Conservation (phyloP, 2,888 invertebrate species). For the Isoperla grammatica region DNA sequence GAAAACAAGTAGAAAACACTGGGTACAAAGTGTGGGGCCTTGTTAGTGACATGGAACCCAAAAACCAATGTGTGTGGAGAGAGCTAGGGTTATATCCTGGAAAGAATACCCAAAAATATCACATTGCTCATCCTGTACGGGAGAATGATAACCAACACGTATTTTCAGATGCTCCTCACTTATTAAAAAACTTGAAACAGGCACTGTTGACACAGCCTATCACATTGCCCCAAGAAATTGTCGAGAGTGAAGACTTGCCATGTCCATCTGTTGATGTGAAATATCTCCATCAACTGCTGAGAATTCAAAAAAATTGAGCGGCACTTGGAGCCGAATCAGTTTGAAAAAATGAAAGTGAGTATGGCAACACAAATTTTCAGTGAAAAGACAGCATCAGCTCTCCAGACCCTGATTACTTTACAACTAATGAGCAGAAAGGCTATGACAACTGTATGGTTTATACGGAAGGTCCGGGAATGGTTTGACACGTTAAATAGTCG, state of each 20-base stretch:
- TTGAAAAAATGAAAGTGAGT: slow-evolving; percentile 12
- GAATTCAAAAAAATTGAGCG: slow-evolving; percentile 2
- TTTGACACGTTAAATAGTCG: neutral
- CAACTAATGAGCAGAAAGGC: neutral
- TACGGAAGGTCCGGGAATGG: neutral
- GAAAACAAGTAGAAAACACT: neutral
- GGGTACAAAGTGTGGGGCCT: neutral
- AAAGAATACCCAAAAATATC: too few species aligned
- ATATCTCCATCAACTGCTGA: neutral
- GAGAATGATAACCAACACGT: neutral
- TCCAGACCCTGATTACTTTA: neutral
- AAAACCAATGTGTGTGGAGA: slow-evolving; percentile 4
- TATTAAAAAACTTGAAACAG: neutral
- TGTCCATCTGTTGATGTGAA: neutral
- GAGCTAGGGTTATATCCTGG: neutral
- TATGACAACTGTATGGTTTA: neutral
- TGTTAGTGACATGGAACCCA: slow-evolving; percentile 14
- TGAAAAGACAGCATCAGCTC: neutral
- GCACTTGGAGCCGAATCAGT: neutral
- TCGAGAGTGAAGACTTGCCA: neutral
- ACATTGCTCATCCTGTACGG: neutral
- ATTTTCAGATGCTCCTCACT: slow-evolving; percentile 1
- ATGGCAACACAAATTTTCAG: slow-evolving; percentile 9
- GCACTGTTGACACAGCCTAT: neutral
- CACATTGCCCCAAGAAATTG: neutral